These are phyloP conservation scores for Embiotoca jacksoni DNA, from an alignment of 2,113 vertebrate species.

Conservation along the genomic window DNA sequence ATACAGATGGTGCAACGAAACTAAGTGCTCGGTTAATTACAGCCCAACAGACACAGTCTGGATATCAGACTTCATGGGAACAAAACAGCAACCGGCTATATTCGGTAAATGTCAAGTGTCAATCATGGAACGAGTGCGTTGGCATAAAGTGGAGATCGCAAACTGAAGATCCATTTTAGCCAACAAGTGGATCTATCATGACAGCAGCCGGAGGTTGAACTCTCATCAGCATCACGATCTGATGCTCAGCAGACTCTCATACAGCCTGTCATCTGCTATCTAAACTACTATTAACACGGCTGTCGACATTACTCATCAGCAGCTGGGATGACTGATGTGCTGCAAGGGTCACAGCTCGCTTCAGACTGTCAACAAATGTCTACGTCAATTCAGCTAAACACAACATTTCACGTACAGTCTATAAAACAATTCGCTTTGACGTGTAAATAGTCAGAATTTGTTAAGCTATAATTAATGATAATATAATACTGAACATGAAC, in stretches of 20 bases:
- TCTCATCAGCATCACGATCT: constrained; percentile 35
- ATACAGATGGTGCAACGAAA: constrained; percentile 61
- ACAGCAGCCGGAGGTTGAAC: constrained; percentile 70
- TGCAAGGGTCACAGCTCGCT: constrained; percentile 61
- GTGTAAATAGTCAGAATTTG: not conserved
- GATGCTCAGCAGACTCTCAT: constrained; percentile 55
- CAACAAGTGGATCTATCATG: constrained; percentile 37
- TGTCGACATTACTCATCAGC: constrained; percentile 63
- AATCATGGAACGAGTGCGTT: not conserved
- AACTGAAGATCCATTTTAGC: constrained; percentile 34
- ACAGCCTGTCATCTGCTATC: constrained; percentile 64
- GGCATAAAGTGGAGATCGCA: not conserved
- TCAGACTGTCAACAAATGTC: constrained; percentile 44
- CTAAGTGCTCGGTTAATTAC: constrained; percentile 24
- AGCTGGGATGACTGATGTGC: constrained; percentile 40
- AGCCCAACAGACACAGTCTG: constrained; percentile 1
- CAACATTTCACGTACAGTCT: not conserved
- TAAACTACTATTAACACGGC: constrained; percentile 54
- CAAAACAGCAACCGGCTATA: not conserved
- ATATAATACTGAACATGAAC: too few relatives aligned
- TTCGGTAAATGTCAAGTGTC: not conserved
- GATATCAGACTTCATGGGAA: not conserved
- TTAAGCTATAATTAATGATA: too few relatives aligned
- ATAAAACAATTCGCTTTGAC: not conserved
- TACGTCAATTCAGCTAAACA: constrained; percentile 9